Evolutionary conservation across 2,113 vertebrate genomes (phyloP), one percentile per base, ranked within the genome.

Genomic region (Elanus axillaris): DNA sequence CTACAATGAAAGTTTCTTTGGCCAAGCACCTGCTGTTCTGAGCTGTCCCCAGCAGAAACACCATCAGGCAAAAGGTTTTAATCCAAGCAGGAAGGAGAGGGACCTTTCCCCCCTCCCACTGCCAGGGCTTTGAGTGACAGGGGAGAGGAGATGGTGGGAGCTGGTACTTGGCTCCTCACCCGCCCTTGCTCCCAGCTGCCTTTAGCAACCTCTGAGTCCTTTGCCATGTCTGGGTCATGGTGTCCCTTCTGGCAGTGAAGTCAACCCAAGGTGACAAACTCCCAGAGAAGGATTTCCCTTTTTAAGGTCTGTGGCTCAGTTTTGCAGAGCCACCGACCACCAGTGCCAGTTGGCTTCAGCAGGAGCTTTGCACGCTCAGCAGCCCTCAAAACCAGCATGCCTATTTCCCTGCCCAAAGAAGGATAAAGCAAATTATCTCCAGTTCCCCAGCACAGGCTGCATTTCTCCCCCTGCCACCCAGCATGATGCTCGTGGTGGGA

Each of bases 1-100:
- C 56, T 69, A 52, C 82, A 67, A 38, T 48, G 26, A 32, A 80
- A 91, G 92, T 68, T 85, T 52, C 77, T 73, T 25, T 31, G 80
- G 90, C 69, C 84, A 78, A 88, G 71, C 43, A 40, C 87, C 86
- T 42, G 95, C 91, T 87, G 93, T 56, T 59, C 81, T 23, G 77
- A 89, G 74, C 87, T 22, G 36, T n/a, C 42, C 53, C 36, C 45
- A 40, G 73, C 91, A 72, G 74, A 53, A 93, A 29, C 87, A 26
- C 34, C 50, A 48, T 8, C 81, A 68, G 74, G 74, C 1, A 3
- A 64, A 85, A 40, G 43, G 67, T 73, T 93, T 93, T 48, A 22
- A 78, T 80, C 73, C 3, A 2, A 60, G 73, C 36, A 11, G 32
- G 38, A 32, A 52, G 67, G 72, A 91, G 18, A 83, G 43, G 62